Evolutionary conservation across 1,140 invertebrate genomes (phyloP).

Genomic region (Ostrea denselamellosa): DNA sequence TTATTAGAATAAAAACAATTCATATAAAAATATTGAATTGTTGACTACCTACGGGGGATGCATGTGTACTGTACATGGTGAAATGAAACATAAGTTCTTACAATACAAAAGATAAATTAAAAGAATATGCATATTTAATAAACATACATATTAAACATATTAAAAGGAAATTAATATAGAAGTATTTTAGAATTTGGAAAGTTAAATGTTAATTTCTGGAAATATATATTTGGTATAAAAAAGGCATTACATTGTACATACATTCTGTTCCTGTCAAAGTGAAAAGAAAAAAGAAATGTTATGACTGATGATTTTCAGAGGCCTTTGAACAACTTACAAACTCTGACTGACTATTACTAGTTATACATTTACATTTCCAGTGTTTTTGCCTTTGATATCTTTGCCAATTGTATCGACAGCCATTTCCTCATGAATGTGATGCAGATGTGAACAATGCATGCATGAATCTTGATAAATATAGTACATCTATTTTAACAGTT

Average conservation of each 20-base stretch:
- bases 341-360: background rate
- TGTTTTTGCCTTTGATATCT: too few relatives aligned
- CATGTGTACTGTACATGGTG: background rate
- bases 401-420: too few relatives aligned
- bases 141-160: background rate
- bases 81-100: background rate
- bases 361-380: background rate
- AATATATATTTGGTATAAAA: background rate
- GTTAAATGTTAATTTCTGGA: background rate
- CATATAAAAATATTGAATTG: background rate
- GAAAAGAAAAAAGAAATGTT: background rate
- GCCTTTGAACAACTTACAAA: too few relatives aligned
- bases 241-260: constrained; percentile 10
- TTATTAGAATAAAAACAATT: background rate
- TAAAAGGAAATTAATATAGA: background rate
- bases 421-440: too few relatives aligned
- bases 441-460: too few relatives aligned
- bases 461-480: too few relatives aligned
- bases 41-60: background rate
- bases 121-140: background rate
- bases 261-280: constrained; percentile 21
- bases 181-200: background rate
- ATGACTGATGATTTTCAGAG: background rate
- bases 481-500: too few relatives aligned
- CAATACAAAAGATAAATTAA: background rate